phyloP scores from a whole-genome alignment of 2,113 vertebrate species.

The Burhinus bistriatus region DNA sequence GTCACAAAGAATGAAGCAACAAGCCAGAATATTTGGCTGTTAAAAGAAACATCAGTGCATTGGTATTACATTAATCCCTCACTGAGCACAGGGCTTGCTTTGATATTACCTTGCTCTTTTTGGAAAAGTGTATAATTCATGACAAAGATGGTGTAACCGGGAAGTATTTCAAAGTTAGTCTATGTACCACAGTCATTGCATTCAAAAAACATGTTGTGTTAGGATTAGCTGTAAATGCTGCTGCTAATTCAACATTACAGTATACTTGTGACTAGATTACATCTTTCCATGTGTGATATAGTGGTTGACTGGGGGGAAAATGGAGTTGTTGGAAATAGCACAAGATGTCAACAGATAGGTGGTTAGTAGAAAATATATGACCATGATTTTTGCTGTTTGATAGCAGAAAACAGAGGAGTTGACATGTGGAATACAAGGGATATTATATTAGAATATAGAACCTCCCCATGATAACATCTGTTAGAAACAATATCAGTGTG shows the following conservation, averaged over 20 bases:
- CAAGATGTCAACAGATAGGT: background rate
- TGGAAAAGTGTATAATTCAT: background rate
- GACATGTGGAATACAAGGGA: background rate
- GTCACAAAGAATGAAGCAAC: background rate
- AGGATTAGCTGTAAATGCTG: background rate
- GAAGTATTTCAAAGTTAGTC: background rate
- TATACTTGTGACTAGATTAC: background rate
- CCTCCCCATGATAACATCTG: background rate
- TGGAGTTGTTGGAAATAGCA: background rate
- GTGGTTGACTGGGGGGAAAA: background rate
- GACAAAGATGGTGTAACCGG: background rate
- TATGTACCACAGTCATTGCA: background rate
- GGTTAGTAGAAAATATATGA: background rate
- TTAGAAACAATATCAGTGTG: background rate
- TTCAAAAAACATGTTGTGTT: background rate
- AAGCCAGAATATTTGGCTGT: background rate
- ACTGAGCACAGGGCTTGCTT: background rate
- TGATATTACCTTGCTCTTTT: background rate
- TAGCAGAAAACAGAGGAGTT: background rate
- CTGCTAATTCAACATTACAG: background rate
- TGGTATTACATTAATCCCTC: background rate
- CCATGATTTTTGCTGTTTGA: background rate
- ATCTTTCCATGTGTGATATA: background rate
- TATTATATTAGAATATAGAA: background rate
- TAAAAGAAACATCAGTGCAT: background rate